Evolutionary conservation across 2,888 invertebrate species (phyloP), one percentile per base, ranked within the genome.

Genomic region (Leptopterna dolabrata): DNA sequence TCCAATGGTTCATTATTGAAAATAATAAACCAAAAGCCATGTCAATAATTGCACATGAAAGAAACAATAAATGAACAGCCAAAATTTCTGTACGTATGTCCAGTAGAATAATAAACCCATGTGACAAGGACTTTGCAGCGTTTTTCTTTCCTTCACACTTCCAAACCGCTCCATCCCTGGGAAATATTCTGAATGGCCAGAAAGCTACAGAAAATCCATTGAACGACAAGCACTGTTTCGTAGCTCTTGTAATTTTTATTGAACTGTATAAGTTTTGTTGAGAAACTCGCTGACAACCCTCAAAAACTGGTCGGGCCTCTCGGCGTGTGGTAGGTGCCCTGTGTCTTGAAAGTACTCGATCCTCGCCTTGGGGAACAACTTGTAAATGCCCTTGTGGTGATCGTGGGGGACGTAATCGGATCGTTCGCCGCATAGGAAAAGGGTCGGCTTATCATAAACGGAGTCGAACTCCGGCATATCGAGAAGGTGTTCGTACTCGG

Each of bases 241-340:
- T 36, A 7, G 36, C 7, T 36, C 36, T 36, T 36, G 7, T 7
- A 36, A 36, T 2, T 36, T 85, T 85, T 85, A 85, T 85, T 85
- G 11, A 13, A 85, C 85, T 14, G 85, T 85, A 45, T 85, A 85
- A 30, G 73, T 88, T 73, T 84, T 85, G 55, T 81, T 84, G 24
- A 92, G 89, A 92, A 96, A 96, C 89, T 93, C 93, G 89, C 94
- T 92, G 43, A 95, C 93, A 81, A 93, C 90, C 81, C 94, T 93
- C 36, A 97, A 91, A 92, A 97, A 97, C 89, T 95, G 94, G 9
- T 93, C 92, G 0, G 98, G 97, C 91, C 97, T 96, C 89, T 99
- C 98, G 89, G 96, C 95, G 91, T 99, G 99, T 0, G 98, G 95
- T 96, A 98, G 96, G 92, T 99, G 99, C 0, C 97, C 97, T 3